Conservation (phyloP, 2,797 vertebrate species). For the Mus spretus region DNA sequence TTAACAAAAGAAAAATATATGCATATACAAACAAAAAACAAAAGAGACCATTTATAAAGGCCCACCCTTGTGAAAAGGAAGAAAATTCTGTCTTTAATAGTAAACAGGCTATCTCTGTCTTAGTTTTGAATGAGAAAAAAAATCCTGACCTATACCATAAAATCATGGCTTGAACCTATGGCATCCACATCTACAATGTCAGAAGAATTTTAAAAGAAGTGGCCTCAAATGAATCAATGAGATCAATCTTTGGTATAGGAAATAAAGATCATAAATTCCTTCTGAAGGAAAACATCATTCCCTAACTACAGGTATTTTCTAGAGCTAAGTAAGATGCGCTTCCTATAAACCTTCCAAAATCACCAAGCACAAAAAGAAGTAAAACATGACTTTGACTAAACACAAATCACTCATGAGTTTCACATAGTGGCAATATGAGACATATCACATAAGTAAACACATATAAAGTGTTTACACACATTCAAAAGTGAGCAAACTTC, state of each 20-base stretch:
- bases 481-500: neutral
- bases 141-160: neutral
- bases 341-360: neutral
- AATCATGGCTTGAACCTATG: neutral
- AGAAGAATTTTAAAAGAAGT: neutral
- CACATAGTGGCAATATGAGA: neutral
- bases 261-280: conserved; percentile 16
- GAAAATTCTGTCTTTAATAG: neutral
- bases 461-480: neutral
- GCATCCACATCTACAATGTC: neutral
- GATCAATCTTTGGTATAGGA: neutral
- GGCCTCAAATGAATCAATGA: neutral
- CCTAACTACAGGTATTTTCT: neutral
- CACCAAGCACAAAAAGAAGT: neutral
- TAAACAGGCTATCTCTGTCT: neutral
- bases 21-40: neutral
- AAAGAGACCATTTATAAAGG: neutral
- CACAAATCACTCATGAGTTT: neutral
- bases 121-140: neutral
- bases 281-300: neutral
- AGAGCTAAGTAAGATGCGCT: neutral
- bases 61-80: neutral
- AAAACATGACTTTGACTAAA: neutral
- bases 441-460: neutral
- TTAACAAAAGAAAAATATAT: neutral